Conservation (phyloP, 1,140 invertebrate species). For the Meteorus sp. region DNA sequence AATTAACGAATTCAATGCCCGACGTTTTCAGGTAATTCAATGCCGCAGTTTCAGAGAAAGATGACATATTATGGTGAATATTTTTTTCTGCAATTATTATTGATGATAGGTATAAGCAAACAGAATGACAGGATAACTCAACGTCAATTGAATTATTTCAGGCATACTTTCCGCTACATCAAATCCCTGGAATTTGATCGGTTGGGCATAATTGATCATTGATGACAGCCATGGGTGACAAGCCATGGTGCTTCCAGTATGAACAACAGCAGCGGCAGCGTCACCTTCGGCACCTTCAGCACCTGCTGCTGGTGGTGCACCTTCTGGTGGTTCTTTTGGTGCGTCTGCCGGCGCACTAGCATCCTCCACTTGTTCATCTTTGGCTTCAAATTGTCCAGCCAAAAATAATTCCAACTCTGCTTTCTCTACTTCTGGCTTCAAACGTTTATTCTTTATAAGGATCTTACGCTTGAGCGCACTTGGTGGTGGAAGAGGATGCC, state of each 20-base stretch:
- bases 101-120: neutral
- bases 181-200: slow-evolving; percentile 98
- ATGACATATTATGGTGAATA: slow-evolving; percentile 82
- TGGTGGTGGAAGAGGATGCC: slow-evolving; percentile 85
- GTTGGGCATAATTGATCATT: slow-evolving; percentile 99
- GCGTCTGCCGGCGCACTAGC: slow-evolving; percentile 73
- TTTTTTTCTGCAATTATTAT: slow-evolving; percentile 66
- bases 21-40: slow-evolving; percentile 76
- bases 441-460: slow-evolving; percentile 97
- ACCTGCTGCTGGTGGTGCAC: slow-evolving; percentile 35
- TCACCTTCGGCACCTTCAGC: slow-evolving; percentile 63
- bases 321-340: slow-evolving; percentile 44
- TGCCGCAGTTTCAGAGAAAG: slow-evolving; percentile 79
- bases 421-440: slow-evolving; percentile 97
- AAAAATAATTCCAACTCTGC: slow-evolving; percentile 85
- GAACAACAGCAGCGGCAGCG: slow-evolving; percentile 64
- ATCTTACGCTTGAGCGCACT: slow-evolving; percentile 91
- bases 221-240: slow-evolving; percentile 99
- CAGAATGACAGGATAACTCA: too few species aligned
- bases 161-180: slow-evolving; percentile 89
- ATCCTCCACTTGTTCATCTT: slow-evolving; percentile 83
- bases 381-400: slow-evolving; percentile 88
- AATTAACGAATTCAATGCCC: slow-evolving; percentile 76
- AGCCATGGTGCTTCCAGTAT: slow-evolving; percentile 97
- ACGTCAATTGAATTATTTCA: neutral